Percentiles rank a stretch among this genome's conserved stretches.
Evolutionary conservation across 2,113 vertebrate species (phyloP).

Genomic region (Nansenia antarctica): DNA sequence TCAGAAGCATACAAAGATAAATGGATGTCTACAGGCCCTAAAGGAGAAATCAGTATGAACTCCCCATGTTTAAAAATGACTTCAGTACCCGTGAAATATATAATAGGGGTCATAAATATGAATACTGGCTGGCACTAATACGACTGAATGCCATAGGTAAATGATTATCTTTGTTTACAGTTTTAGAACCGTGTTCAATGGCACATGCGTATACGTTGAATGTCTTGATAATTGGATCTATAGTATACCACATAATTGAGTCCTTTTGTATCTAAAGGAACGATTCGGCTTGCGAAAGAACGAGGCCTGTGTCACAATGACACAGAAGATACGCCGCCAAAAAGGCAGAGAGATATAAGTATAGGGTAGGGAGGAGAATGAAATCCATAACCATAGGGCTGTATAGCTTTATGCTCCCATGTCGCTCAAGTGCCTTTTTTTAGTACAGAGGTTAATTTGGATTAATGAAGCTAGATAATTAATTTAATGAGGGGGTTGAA

Average conservation of each 20-base stretch:
- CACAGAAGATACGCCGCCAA: background rate
- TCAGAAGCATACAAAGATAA: background rate
- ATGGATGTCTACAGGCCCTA: background rate
- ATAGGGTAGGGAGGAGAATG: background rate
- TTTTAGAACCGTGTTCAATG: no score
- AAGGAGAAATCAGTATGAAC: background rate
- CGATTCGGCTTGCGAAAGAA: no score
- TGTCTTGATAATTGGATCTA: background rate
- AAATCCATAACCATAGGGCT: background rate
- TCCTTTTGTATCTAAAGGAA: no score
- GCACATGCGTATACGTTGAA: background rate
- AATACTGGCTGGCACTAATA: background rate
- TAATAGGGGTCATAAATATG: background rate
- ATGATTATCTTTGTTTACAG: background rate
- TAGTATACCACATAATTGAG: no score
- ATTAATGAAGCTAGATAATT: constrained; percentile 34
- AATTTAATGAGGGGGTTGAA: constrained; percentile 30
- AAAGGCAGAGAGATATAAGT: background rate
- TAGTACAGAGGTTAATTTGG: constrained; percentile 24
- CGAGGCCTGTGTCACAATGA: background rate
- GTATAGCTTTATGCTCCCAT: background rate
- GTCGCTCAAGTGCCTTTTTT: background rate
- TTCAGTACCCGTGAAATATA: background rate
- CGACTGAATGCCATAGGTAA: background rate
- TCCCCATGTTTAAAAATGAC: background rate